Evolutionary conservation across 2,113 vertebrate species (phyloP), one percentile per base, ranked within the genome.

Genomic region (Noturus placidus): DNA sequence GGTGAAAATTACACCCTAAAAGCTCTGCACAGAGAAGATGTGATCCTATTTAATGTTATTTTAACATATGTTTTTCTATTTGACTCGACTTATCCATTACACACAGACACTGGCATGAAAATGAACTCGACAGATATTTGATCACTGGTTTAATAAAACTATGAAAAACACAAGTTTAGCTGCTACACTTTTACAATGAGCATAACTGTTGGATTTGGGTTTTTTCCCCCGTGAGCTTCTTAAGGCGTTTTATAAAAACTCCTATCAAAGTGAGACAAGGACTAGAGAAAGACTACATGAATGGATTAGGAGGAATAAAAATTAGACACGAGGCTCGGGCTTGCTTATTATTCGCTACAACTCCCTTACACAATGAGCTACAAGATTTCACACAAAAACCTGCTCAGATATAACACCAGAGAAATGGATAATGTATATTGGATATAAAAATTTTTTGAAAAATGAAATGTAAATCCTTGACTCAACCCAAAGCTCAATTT

Each of bases 391-490:
- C 78, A 57, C 50, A 79, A 70, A 84, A 56, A 67, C 50, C 30
- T 56, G n/a, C 61, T 79, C 57, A 80, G 72, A 59, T 83, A 80
- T 52, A 61, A 46, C 69, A 70, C 69, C 13, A 67, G 52, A 67
- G 52, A 10, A 84, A 84, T 65, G 35, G 78, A 33, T 46, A 84
- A 69, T 72, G 59, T 85, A 63, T 81, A 61, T 67, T 74, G 50
- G 30, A 65, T 76, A 14, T 19, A 85, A 84, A 84, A 54, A n/a
- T n/a, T n/a, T n/a, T n/a, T n/a, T n/a, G n/a, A 27, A 33, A 61
- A 42, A 82, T 61, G 10, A 88, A 88, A 84, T 82, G 79, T 46
- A 82, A 89, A 82, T 86, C 78, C 38, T 65, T 0, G 13, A 61
- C 25, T 77, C 33, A 59, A 67, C 61, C 79, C 72, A 69, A 35